Conservation (phyloP, 2,888 invertebrate species). For the Pristionchus exspectatus region DNA sequence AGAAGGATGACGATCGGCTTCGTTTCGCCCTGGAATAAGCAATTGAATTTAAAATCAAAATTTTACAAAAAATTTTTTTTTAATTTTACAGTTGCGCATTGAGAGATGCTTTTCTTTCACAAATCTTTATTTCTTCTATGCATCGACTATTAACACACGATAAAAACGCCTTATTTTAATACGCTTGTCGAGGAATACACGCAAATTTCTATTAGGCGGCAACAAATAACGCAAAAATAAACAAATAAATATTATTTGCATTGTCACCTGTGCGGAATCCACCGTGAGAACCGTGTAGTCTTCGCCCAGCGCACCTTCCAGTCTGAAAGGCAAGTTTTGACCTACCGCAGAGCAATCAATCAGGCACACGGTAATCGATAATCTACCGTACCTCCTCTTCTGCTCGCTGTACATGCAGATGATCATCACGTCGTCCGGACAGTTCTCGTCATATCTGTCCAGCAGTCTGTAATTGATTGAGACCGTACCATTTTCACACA, state of each 20-base stretch:
- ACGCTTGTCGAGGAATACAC: no score
- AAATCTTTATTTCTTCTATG: no score
- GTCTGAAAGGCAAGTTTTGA: not conserved
- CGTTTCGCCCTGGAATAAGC: not conserved
- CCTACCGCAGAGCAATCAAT: not conserved
- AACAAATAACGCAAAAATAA: no score
- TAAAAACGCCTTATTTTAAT: no score
- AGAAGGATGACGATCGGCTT: not conserved
- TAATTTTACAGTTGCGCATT: no score
- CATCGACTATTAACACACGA: no score
- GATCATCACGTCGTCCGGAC: not conserved
- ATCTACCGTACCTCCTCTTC: conserved; percentile 26
- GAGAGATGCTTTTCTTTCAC: no score
- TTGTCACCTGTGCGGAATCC: conserved; percentile 2
- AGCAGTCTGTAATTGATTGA: not conserved
- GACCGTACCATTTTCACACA: no score
- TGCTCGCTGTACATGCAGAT: conserved; percentile 38
- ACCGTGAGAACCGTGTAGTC: not conserved
- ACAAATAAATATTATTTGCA: not conserved
- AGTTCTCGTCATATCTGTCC: not conserved
- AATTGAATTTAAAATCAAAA: no score
- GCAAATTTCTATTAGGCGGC: no score
- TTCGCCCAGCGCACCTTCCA: not conserved
- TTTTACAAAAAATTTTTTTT: no score
- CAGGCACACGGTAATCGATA: not conserved